These are phyloP conservation scores for Platichthys flesus DNA, from an alignment of 2,113 vertebrate species.

Conservation along the genomic window DNA sequence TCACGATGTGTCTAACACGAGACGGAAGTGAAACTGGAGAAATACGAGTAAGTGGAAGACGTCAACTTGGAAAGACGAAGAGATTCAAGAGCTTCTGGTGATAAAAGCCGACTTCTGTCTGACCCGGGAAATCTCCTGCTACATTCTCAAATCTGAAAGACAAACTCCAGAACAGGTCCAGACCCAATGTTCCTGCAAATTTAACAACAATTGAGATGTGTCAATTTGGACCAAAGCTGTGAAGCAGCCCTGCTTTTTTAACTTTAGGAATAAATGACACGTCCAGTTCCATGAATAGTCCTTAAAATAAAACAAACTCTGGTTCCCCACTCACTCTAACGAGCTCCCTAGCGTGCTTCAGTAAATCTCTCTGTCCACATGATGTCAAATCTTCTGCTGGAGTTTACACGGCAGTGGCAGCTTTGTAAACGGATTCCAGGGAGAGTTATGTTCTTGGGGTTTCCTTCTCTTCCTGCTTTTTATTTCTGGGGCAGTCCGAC, in stretches of 20 bases:
- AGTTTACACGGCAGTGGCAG: conserved; percentile 75
- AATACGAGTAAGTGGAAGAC: too few species aligned
- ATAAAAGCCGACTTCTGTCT: too few species aligned
- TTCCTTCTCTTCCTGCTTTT: conserved; percentile 67
- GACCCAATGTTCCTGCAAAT: too few species aligned
- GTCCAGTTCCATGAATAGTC: conserved; percentile 41
- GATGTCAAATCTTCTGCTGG: conserved; percentile 58
- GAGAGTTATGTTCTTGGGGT: conserved; percentile 68
- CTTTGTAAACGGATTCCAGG: conserved; percentile 73
- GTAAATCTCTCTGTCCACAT: conserved; percentile 67
- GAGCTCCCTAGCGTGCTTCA: conserved; percentile 43
- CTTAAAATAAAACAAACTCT: conserved; percentile 30
- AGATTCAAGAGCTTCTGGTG: too few species aligned
- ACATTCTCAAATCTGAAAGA: too few species aligned
- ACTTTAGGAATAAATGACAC: conserved; percentile 17
- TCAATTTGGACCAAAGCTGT: neutral
- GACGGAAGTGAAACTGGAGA: too few species aligned
- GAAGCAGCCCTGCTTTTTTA: neutral
- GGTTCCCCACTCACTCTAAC: conserved; percentile 23
- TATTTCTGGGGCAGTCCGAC: conserved; percentile 68
- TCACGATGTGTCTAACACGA: too few species aligned
- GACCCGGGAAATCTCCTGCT: too few species aligned
- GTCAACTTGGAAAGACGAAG: too few species aligned
- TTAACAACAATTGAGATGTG: neutral
- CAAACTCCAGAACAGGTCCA: too few species aligned